phyloP scores from a whole-genome alignment of 2,888 invertebrate genomes.

The Caenorhabditis becei region DNA sequence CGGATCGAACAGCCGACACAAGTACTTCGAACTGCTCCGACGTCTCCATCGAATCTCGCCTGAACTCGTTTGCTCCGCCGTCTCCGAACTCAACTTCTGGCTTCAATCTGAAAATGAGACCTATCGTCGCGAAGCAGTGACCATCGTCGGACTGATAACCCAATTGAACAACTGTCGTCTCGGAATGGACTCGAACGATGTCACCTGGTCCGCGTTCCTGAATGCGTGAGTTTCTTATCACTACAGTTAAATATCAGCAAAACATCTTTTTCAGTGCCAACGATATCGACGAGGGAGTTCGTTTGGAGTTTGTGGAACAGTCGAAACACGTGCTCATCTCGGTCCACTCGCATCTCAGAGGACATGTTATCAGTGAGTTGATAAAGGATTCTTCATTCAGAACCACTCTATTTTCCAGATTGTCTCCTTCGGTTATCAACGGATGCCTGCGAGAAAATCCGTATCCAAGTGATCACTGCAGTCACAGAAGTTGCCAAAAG shows the following conservation, averaged over 20 bases:
- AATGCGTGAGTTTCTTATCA: conserved; percentile 12
- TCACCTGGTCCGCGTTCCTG: conserved; percentile 51
- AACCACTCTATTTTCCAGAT: conserved; percentile 19
- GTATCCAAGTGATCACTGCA: conserved; percentile 43
- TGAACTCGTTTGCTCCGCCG: conserved; percentile 48
- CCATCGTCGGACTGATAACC: conserved; percentile 43
- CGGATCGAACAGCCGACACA: conserved; percentile 47
- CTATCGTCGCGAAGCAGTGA: conserved; percentile 36
- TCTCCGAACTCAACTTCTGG: conserved; percentile 43
- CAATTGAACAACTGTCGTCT: conserved; percentile 28
- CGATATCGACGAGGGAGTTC: conserved; percentile 24
- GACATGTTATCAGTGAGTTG: conserved; percentile 41
- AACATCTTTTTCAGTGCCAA: conserved; percentile 13
- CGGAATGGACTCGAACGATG: conserved; percentile 39
- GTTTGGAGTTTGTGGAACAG: conserved; percentile 46
- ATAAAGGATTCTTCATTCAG: neutral
- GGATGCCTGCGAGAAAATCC: conserved; percentile 57
- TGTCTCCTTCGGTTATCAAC: conserved; percentile 20
- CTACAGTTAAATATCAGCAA: neutral
- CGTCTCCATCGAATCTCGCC: conserved; percentile 47
- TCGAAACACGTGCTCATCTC: conserved; percentile 38
- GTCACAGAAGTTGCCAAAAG: conserved; percentile 59
- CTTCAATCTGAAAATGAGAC: conserved; percentile 36
- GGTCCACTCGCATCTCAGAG: conserved; percentile 42
- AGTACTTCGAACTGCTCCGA: conserved; percentile 58